Conservation (phyloP, 2,888 invertebrate species). For the Drosophila conformis region DNA sequence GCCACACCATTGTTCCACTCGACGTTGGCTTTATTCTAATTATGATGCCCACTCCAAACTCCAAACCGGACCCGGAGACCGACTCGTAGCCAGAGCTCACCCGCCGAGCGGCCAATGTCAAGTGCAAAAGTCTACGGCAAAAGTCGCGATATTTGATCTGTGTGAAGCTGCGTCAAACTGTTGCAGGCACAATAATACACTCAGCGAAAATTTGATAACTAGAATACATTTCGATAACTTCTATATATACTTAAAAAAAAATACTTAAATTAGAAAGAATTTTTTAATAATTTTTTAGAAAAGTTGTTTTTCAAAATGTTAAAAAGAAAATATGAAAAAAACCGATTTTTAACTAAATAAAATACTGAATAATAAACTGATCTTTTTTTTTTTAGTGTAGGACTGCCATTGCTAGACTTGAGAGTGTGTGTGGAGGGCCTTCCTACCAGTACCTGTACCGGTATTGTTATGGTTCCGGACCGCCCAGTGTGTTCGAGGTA, state of each 20-base stretch:
- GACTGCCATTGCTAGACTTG: neutral
- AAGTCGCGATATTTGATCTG: conserved; percentile 34
- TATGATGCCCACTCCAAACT: conserved; percentile 50
- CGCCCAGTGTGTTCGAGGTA: conserved; percentile 63
- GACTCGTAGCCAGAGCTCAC: conserved; percentile 45
- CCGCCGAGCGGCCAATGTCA: conserved; percentile 64
- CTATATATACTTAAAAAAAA: neutral
- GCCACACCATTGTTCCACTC: conserved; percentile 43
- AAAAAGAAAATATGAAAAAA: neutral
- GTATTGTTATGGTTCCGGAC: conserved; percentile 32
- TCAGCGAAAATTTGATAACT: neutral
- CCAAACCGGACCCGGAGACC: neutral
- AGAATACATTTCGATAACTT: neutral
- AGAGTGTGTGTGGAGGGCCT: neutral
- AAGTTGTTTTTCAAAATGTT: neutral
- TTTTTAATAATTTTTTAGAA: neutral
- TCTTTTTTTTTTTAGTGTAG: neutral
- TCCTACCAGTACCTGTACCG: neutral
- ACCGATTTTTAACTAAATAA: neutral
- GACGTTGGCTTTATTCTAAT: conserved; percentile 70
- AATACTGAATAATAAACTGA: neutral
- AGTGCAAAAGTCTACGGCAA: conserved; percentile 68
- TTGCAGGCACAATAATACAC: conserved; percentile 2
- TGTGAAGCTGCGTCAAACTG: conserved; percentile 2
- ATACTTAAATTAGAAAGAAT: neutral